phyloP scores from a whole-genome alignment of 2,797 vertebrate genomes.

The Lemur catta region DNA sequence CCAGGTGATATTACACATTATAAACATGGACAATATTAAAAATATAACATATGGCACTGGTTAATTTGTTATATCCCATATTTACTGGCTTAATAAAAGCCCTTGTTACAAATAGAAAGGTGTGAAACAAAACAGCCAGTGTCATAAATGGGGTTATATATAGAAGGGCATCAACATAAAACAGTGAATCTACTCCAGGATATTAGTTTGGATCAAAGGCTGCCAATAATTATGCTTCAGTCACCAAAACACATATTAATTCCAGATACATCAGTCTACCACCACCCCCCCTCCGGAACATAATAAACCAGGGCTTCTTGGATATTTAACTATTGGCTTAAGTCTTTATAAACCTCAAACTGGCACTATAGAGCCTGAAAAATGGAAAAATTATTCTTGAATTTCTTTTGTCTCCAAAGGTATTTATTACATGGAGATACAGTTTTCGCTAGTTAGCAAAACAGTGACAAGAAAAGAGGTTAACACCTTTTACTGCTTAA shows the following conservation, averaged over 20 bases:
- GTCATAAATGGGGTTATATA: constrained; percentile 8
- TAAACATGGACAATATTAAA: background rate
- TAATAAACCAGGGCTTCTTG: background rate
- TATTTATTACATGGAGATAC: constrained; percentile 20
- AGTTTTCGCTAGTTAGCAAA: constrained; percentile 36
- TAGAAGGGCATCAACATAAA: constrained; percentile 46
- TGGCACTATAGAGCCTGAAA: background rate
- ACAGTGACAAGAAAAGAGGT: constrained; percentile 17
- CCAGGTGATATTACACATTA: background rate
- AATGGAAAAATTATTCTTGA: background rate
- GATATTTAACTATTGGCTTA: background rate
- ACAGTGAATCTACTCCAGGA: constrained; percentile 32
- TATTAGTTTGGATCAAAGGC: constrained; percentile 27
- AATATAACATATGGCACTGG: background rate
- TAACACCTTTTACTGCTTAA: background rate
- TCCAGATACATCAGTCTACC: constrained; percentile 6
- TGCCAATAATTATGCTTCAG: constrained; percentile 37
- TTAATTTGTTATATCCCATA: background rate
- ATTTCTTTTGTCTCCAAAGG: constrained; percentile 3
- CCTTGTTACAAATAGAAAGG: background rate
- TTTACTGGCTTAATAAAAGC: background rate
- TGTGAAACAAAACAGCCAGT: background rate
- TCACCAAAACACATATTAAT: constrained; percentile 60
- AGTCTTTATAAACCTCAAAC: background rate
- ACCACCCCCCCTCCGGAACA: background rate